These are phyloP conservation scores for Sphaerophoria taeniata DNA, from an alignment of 2,888 invertebrate genomes.

Conservation along the genomic window DNA sequence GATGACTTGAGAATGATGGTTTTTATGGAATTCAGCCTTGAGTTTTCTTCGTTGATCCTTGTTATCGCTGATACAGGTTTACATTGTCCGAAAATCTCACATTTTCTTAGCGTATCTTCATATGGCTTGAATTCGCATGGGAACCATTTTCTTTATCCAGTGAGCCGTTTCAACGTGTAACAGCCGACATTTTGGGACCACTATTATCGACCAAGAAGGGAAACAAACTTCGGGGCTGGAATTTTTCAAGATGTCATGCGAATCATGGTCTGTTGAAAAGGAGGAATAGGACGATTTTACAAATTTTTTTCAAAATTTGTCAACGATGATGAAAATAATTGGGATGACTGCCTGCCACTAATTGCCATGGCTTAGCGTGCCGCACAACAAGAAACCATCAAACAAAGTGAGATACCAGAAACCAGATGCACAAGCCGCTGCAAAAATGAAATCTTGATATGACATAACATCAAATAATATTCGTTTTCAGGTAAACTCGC, in stretches of 20 bases:
- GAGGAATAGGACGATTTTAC: constrained; percentile 2
- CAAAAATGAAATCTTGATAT: constrained; percentile 7
- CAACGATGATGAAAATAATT: neutral
- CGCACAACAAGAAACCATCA: constrained; percentile 14
- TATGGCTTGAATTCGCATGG: too few species aligned
- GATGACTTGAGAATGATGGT: too few species aligned
- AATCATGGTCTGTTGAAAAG: constrained; percentile 9
- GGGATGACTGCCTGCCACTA: constrained; percentile 9
- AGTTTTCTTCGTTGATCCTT: too few species aligned
- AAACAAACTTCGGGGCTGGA: constrained; percentile 4
- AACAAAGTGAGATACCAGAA: neutral
- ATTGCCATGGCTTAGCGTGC: constrained; percentile 15
- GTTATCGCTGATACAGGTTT: too few species aligned
- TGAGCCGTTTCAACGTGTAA: neutral
- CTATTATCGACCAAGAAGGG: neutral
- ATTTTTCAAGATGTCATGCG: constrained; percentile 21
- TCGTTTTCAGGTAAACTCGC: neutral
- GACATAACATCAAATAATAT: neutral
- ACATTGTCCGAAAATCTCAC: too few species aligned
- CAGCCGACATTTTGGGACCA: too few species aligned
- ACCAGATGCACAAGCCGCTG: constrained; percentile 2
- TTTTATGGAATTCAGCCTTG: too few species aligned
- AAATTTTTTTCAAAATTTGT: constrained; percentile 15
- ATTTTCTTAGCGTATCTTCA: too few species aligned
- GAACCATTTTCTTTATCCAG: neutral